These are phyloP conservation scores for Aricia agestis DNA, from an alignment of 1,140 invertebrate genomes.

Conservation along the genomic window DNA sequence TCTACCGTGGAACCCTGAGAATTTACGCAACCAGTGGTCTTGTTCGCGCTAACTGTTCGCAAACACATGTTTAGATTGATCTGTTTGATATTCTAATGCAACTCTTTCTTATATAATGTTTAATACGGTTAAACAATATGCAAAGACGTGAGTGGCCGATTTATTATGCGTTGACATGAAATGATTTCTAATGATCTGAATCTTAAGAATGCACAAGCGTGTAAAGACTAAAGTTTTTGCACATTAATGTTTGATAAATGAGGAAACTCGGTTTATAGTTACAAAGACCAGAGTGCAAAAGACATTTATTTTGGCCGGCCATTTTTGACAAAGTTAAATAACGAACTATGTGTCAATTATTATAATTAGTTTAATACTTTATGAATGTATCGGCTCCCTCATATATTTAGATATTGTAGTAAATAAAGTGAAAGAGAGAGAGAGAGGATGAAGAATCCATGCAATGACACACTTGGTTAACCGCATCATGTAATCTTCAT, in stretches of 20 bases:
- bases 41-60: conserved; percentile 7
- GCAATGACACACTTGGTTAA: too few relatives aligned
- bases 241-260: background rate
- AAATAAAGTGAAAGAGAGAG: too few relatives aligned
- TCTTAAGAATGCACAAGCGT: background rate
- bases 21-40: conserved; percentile 58
- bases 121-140: background rate
- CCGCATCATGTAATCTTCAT: too few relatives aligned
- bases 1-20: conserved; percentile 61
- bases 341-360: too few relatives aligned
- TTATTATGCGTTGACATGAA: background rate
- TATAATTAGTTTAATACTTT: too few relatives aligned
- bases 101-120: conserved; percentile 5
- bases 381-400: too few relatives aligned
- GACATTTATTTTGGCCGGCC: too few relatives aligned
- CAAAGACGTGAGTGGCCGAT: background rate
- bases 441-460: too few relatives aligned
- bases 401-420: too few relatives aligned
- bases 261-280: background rate
- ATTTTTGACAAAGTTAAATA: too few relatives aligned
- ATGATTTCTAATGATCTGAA: conserved; percentile 16
- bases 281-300: too few relatives aligned
- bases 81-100: conserved; percentile 14
- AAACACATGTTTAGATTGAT: conserved; percentile 10
- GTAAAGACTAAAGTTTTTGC: background rate